Evolutionary conservation across 2,888 invertebrate species (phyloP).

Genomic region (Trilocha varians): DNA sequence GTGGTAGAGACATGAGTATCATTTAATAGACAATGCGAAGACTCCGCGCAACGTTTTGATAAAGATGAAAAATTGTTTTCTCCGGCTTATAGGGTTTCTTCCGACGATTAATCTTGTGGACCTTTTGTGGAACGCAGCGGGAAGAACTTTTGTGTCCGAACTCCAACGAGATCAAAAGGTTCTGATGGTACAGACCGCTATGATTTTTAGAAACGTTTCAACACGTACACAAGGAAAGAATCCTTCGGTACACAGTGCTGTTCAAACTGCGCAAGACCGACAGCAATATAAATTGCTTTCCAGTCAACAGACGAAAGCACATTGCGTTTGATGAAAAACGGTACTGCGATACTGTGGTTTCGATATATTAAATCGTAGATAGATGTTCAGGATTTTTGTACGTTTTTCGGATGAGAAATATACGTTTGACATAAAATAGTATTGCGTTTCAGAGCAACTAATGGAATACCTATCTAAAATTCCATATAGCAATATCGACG

Average conservation of each 20-base stretch:
- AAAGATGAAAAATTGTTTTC: conserved; percentile 69
- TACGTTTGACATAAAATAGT: too few relatives aligned
- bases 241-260: conserved; percentile 9
- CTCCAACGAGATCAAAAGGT: conserved; percentile 59
- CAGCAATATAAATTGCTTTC: conserved; percentile 19
- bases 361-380: conserved; percentile 5
- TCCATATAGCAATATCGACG: too few relatives aligned
- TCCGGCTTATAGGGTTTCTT: conserved; percentile 52
- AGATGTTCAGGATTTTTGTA: background rate
- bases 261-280: conserved; percentile 6
- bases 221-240: conserved; percentile 16
- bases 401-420: background rate
- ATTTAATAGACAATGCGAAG: background rate
- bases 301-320: conserved; percentile 17
- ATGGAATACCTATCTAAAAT: too few relatives aligned
- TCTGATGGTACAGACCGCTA: conserved; percentile 38
- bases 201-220: conserved; percentile 39
- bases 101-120: conserved; percentile 66
- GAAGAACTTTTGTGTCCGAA: conserved; percentile 59
- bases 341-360: conserved; percentile 5
- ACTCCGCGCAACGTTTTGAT: conserved; percentile 48
- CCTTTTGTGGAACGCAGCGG: conserved; percentile 60
- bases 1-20: background rate
- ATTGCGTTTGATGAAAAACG: conserved; percentile 14
- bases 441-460: too few relatives aligned